phyloP scores from a whole-genome alignment of 2,797 vertebrate species.

The Parauchenoglanis ngamensis region DNA sequence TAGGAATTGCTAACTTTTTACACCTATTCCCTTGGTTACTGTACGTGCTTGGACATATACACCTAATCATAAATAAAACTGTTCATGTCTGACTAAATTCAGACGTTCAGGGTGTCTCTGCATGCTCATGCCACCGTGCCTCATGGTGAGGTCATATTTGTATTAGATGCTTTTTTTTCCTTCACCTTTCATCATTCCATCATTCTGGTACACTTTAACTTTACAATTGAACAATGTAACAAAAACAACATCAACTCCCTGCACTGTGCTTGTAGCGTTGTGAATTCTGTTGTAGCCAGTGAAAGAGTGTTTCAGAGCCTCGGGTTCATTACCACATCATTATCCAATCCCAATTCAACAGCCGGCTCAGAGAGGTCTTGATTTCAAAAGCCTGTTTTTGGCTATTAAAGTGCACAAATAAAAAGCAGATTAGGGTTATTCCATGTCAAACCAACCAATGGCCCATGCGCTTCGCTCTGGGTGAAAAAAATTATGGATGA shows the following conservation, averaged over 20 bases:
- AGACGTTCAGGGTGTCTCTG: background rate
- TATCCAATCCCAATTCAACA: background rate
- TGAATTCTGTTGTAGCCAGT: background rate
- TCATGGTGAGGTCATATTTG: slow-evolving; percentile 2
- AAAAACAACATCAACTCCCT: background rate
- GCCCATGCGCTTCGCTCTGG: too few species aligned
- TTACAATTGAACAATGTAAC: background rate
- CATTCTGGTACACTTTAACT: background rate
- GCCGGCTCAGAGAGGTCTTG: background rate
- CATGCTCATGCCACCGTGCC: background rate
- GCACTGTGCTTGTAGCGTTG: background rate
- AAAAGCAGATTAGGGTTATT: too few species aligned
- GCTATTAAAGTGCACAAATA: background rate
- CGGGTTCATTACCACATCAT: background rate
- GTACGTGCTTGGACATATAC: background rate
- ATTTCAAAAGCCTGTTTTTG: background rate
- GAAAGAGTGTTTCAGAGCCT: background rate
- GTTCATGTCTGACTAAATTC: background rate
- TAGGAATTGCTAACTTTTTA: background rate
- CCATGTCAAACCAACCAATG: too few species aligned
- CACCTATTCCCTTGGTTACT: background rate
- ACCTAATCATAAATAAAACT: background rate
- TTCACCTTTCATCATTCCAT: background rate
- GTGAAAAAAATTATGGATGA: too few species aligned
- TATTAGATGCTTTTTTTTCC: background rate